Percentiles rank a stretch among this genome's conserved stretches.
phyloP scores from a whole-genome alignment of 2,888 invertebrate genomes.

The Lepidocyrtinus sp. region DNA sequence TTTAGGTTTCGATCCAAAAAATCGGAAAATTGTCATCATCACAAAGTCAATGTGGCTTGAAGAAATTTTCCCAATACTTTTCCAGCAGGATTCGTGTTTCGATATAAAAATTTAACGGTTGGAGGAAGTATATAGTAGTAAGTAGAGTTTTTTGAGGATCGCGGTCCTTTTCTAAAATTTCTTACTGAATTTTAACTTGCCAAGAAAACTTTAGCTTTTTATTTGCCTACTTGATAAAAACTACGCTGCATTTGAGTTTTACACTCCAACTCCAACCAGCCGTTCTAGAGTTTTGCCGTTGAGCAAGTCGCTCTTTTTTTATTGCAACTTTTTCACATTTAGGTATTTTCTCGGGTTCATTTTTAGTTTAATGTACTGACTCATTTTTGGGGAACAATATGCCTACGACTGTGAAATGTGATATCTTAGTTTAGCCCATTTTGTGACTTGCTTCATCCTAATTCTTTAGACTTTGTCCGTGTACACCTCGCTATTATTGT shows the following conservation, averaged over 20 bases:
- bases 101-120: neutral
- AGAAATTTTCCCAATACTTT: neutral
- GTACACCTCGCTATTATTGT: constrained; percentile 15
- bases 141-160: neutral
- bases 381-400: constrained; percentile 5
- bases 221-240: neutral
- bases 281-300: neutral
- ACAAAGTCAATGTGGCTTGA: too few species aligned
- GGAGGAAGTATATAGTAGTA: neutral
- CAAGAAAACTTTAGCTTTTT: neutral
- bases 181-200: constrained; percentile 14
- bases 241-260: neutral
- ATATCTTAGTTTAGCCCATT: constrained; percentile 8
- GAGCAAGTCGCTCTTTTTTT: constrained; percentile 37
- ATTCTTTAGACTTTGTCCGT: neutral
- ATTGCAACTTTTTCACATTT: constrained; percentile 35
- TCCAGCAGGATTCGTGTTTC: neutral
- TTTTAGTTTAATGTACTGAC: constrained; percentile 16
- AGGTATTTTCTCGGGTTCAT: constrained; percentile 45
- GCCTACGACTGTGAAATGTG: neutral
- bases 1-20: too few species aligned
- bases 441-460: neutral
- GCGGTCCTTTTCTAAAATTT: neutral
- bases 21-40: too few species aligned
- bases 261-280: too few species aligned